These are phyloP conservation scores for Napeogenes sylphis DNA, from an alignment of 2,888 invertebrate species.

Conservation along the genomic window DNA sequence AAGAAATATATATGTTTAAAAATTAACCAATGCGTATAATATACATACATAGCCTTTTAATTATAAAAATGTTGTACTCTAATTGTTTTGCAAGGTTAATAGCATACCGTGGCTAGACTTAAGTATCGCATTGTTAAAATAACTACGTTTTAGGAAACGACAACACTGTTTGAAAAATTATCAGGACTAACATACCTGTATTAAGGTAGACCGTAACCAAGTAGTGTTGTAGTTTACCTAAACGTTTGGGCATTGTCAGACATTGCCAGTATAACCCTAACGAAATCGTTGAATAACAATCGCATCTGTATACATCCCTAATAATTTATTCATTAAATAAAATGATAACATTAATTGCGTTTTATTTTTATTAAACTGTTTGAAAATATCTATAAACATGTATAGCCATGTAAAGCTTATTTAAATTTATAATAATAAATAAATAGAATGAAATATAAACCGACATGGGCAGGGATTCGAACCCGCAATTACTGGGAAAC, in stretches of 20 bases:
- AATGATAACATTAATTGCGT: constrained; percentile 21
- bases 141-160: no score
- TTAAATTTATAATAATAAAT: no score
- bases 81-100: not conserved
- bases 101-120: constrained; percentile 1
- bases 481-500: no score
- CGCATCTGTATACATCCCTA: constrained; percentile 28
- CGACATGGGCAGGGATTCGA: no score
- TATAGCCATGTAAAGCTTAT: no score
- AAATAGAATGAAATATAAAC: no score
- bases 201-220: not conserved
- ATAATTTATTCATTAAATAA: constrained; percentile 39
- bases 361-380: constrained; percentile 3
- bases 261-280: constrained; percentile 14
- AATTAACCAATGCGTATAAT: not conserved
- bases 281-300: constrained; percentile 22
- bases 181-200: not conserved
- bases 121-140: constrained; percentile 3
- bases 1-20: no score
- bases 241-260: constrained; percentile 16
- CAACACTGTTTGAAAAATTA: not conserved
- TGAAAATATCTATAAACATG: not conserved
- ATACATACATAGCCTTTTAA: not conserved
- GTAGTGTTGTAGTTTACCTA: constrained; percentile 3
- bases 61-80: not conserved